Evolutionary conservation across 2,113 vertebrate genomes (phyloP).

Genomic region (Melanocharis versteri): DNA sequence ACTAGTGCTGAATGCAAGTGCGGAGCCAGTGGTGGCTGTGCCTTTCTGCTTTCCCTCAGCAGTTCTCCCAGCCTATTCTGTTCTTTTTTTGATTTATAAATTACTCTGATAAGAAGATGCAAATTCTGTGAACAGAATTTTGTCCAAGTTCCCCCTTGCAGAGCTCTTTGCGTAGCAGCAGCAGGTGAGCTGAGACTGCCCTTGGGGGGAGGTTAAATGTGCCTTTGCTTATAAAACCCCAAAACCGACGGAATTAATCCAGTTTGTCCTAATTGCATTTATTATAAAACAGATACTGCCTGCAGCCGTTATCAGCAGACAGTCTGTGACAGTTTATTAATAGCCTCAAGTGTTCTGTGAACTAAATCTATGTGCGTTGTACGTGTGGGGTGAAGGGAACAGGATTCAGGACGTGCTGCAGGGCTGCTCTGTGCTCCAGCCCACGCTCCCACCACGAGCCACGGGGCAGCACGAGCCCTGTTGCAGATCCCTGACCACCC

Average conservation of each 20-base stretch:
- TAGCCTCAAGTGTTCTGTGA: neutral
- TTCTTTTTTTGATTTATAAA: neutral
- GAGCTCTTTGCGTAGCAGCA: neutral
- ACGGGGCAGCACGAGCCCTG: neutral
- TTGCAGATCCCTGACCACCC: fast-evolving
- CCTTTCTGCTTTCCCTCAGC: neutral
- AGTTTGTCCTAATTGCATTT: constrained; percentile 75
- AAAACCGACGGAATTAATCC: constrained; percentile 5
- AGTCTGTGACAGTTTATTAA: constrained; percentile 23
- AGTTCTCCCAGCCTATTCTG: neutral
- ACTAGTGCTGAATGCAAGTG: neutral
- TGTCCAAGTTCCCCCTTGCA: neutral
- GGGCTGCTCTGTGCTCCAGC: neutral
- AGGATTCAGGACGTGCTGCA: neutral
- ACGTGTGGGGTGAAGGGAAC: neutral
- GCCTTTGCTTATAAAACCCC: constrained; percentile 1
- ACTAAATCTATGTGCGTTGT: neutral
- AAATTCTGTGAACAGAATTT: constrained; percentile 41
- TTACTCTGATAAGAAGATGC: neutral
- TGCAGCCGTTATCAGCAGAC: neutral
- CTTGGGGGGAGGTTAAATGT: neutral
- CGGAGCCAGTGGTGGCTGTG: neutral
- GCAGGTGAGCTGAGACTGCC: neutral
- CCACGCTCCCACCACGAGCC: neutral
- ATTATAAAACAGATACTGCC: constrained; percentile 57